These are phyloP conservation scores for Emberiza fucata DNA, from an alignment of 2,113 vertebrate genomes.

Conservation along the genomic window DNA sequence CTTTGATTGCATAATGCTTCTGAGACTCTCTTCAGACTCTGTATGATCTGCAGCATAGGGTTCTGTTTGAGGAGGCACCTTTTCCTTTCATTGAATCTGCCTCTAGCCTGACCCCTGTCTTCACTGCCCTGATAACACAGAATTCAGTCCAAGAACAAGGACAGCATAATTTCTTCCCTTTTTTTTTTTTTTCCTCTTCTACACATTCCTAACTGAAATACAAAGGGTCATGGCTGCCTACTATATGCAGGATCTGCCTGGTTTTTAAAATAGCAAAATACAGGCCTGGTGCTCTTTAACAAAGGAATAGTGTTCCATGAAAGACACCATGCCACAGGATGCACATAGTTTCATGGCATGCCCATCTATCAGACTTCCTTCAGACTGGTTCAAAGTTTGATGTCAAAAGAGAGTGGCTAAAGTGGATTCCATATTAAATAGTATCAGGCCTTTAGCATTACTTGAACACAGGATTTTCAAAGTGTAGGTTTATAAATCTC, in stretches of 20 bases:
- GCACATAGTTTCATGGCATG: background rate
- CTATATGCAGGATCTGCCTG: background rate
- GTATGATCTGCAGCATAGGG: background rate
- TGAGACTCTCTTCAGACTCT: background rate
- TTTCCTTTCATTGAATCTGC: background rate
- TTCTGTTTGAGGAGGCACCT: background rate
- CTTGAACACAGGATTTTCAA: conserved; percentile 38
- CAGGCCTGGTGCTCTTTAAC: background rate
- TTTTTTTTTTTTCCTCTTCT: conserved; percentile 9
- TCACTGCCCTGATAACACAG: background rate
- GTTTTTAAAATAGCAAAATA: background rate
- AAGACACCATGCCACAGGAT: background rate
- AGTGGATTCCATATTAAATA: conserved; percentile 42
- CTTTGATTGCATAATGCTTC: background rate
- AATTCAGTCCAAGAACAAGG: background rate
- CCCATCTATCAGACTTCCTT: background rate
- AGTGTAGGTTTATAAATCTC: conserved; percentile 47
- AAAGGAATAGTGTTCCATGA: background rate
- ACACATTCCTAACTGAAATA: conserved; percentile 3
- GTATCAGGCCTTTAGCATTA: conserved; percentile 38
- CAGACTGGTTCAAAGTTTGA: conserved; percentile 10
- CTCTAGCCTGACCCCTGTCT: background rate
- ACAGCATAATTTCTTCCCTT: background rate
- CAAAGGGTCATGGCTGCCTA: conserved; percentile 37
- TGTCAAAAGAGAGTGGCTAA: conserved; percentile 21